These are phyloP conservation scores for Eudyptes chrysolophus DNA, from an alignment of 2,113 vertebrate genomes.

Conservation along the genomic window DNA sequence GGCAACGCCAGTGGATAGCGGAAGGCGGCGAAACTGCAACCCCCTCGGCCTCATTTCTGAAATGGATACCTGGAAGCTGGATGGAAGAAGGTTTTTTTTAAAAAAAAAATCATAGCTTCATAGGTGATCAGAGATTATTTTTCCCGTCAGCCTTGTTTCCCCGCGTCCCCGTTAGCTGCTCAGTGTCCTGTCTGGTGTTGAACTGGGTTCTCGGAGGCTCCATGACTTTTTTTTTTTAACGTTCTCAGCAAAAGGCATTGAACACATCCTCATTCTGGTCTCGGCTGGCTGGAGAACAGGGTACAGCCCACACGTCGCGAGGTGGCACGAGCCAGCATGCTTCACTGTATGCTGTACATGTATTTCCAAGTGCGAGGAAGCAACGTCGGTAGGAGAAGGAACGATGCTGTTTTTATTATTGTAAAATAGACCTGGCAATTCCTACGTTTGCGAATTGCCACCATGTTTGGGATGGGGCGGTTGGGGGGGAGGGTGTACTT, in stretches of 20 bases:
- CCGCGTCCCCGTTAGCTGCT: not conserved
- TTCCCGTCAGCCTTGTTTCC: not conserved
- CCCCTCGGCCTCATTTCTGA: not conserved
- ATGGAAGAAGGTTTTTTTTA: not conserved
- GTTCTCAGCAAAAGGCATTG: conserved; percentile 1
- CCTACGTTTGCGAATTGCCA: conserved; percentile 56
- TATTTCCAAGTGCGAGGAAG: conserved; percentile 61
- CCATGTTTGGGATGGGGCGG: conserved; percentile 42
- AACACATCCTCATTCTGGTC: not conserved
- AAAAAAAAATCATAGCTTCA: not conserved
- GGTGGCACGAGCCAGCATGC: conserved; percentile 23
- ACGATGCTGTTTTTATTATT: conserved; percentile 80
- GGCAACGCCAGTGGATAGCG: not conserved
- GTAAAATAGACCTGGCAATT: conserved; percentile 81
- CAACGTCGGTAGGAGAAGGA: conserved; percentile 24
- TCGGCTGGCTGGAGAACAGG: not conserved
- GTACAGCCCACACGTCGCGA: not conserved
- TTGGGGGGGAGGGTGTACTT: conserved; percentile 71
- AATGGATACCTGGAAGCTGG: not conserved
- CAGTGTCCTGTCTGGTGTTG: not conserved
- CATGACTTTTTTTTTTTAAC: not conserved
- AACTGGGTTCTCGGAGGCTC: not conserved
- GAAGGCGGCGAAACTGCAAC: not conserved
- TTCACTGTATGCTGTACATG: conserved; percentile 65
- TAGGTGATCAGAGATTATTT: not conserved